Evolutionary conservation across 2,113 vertebrate species (phyloP), one percentile per base, ranked within the genome.

Genomic region (Ctenomys sociabilis): DNA sequence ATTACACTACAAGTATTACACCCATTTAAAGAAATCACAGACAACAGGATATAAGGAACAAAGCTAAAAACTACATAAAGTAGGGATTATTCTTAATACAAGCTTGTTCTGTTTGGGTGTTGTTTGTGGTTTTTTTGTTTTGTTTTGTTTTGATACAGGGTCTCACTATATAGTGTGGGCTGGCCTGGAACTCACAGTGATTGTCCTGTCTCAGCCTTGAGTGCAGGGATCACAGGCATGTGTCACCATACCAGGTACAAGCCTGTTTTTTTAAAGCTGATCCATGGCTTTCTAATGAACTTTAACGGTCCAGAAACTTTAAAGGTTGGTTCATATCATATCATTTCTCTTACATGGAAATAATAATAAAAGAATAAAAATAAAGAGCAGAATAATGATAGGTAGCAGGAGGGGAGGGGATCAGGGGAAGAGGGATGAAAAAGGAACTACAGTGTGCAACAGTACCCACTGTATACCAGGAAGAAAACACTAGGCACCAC

Each of bases 21-120:
- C 5, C 90, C 28, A 83, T 49, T 14, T 95, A 21, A 86, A 82
- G 59, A 90, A 93, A 91, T 64, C 54, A 70, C 40, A 93, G 70
- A 54, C 59, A 28, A 88, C 16, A 85, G 14, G 28, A 14, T 49
- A 78, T 45, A 80, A 95, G 89, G 8, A 73, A 87, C 49, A 93
- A 96, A 95, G 16, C 19, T 89, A 95, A 3, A 93, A 92, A 93
- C 92, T 13, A 75, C 1, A 70, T 68, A 59, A 78, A 83, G 28
- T 78, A 80, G 35, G 9, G 5, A 61, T 83, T 94, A 89, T n/a
- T 94, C 66, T 96, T 73, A 77, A 72, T 84, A n/a, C 24, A 85
- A 88, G 21, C 66, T 63, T 85, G 10, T 52, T 81, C 89, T 78
- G 13, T 59, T 75, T 35, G 32, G 16, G 26, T 63, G 61, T 24